These are phyloP conservation scores for Periophthalmus modestus DNA, from an alignment of 2,113 vertebrate species.

Conservation along the genomic window DNA sequence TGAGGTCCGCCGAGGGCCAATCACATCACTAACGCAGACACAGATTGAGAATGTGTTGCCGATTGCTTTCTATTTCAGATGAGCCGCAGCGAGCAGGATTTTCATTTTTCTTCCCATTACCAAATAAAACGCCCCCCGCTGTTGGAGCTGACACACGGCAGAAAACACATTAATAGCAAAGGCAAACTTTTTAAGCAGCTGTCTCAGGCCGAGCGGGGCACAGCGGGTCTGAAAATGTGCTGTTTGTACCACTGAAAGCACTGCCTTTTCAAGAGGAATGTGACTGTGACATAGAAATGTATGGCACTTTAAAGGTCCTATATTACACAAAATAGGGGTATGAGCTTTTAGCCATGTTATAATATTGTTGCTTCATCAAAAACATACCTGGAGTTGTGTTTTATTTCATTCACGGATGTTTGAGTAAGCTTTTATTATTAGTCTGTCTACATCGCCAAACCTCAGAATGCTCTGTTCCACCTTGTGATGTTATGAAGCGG, in stretches of 20 bases:
- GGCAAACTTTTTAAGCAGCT: conserved; percentile 37
- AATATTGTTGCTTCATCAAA: too few species aligned
- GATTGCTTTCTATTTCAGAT: conserved; percentile 52
- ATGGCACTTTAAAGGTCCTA: background rate
- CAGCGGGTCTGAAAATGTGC: conserved; percentile 4
- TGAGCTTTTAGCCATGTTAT: too few species aligned
- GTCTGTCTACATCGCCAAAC: too few species aligned
- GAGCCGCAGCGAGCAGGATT: conserved; percentile 38
- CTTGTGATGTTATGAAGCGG: too few species aligned
- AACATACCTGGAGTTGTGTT: too few species aligned
- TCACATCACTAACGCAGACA: conserved; percentile 34
- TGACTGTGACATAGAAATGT: background rate
- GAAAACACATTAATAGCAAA: conserved; percentile 47
- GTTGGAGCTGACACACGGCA: conserved; percentile 34
- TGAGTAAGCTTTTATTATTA: too few species aligned
- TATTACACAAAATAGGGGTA: too few species aligned
- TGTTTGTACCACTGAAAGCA: conserved; percentile 24
- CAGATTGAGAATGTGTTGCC: conserved; percentile 40
- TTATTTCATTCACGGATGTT: too few species aligned
- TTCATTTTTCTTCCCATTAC: conserved; percentile 64
- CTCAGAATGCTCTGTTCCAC: too few species aligned
- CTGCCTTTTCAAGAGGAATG: conserved; percentile 3
- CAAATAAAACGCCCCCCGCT: conserved; percentile 44
- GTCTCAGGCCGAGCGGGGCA: background rate
- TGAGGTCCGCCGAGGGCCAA: background rate